phyloP scores from a whole-genome alignment of 2,888 invertebrate genomes.

The Acheta domesticus region DNA sequence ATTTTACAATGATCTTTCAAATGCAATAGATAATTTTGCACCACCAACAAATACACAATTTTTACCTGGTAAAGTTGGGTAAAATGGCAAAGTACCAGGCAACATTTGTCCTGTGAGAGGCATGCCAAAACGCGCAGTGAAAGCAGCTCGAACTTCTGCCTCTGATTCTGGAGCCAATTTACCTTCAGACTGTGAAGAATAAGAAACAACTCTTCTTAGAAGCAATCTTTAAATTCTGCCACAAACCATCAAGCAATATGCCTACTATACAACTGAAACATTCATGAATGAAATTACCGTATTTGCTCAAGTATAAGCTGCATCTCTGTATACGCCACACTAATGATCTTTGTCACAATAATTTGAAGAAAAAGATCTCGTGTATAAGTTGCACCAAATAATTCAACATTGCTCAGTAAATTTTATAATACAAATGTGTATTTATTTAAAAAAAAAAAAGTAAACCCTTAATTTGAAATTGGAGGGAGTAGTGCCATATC shows the following conservation, averaged over 20 bases:
- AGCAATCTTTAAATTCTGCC: not conserved
- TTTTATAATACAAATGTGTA: too few relatives aligned
- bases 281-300: not conserved
- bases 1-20: too few relatives aligned
- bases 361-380: too few relatives aligned
- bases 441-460: too few relatives aligned
- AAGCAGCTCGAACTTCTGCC: slow-evolving; percentile 71
- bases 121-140: slow-evolving; percentile 64
- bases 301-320: too few relatives aligned
- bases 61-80: slow-evolving; percentile 59
- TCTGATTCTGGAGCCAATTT: slow-evolving; percentile 65
- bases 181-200: slow-evolving; percentile 43
- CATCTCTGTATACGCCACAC: too few relatives aligned
- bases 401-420: too few relatives aligned
- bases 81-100: slow-evolving; percentile 66
- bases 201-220: not conserved
- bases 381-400: too few relatives aligned
- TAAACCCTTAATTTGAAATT: too few relatives aligned
- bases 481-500: too few relatives aligned
- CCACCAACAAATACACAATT: not conserved
- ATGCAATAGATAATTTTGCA: too few relatives aligned
- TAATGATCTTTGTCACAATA: too few relatives aligned
- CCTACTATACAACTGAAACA: not conserved
- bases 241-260: not conserved
- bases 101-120: slow-evolving; percentile 64